Evolutionary conservation across 1,140 invertebrate species (phyloP).

Genomic region (Ips typographus): DNA sequence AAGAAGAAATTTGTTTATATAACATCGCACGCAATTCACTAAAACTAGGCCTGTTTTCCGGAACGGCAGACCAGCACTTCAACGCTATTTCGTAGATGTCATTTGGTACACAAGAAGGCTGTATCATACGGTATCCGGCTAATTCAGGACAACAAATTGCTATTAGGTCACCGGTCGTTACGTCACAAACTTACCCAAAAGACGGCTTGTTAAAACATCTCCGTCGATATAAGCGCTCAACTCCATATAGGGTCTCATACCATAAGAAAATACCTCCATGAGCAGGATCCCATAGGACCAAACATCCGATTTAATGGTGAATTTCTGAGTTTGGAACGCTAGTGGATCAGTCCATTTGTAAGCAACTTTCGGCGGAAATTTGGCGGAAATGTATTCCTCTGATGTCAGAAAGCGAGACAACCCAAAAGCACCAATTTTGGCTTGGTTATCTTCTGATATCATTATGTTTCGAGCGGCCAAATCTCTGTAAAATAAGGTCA

Average conservation of each 20-base stretch:
- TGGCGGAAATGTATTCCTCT: slow-evolving; percentile 7
- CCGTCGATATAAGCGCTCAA: background rate
- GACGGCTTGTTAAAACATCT: no score
- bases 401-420: slow-evolving; percentile 18
- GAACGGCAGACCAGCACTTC: no score
- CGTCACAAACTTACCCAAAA: no score
- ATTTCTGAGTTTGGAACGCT: slow-evolving; percentile 5
- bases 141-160: no score
- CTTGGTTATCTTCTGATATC: slow-evolving; percentile 3
- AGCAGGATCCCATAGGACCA: slow-evolving; percentile 30
- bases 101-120: no score
- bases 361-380: slow-evolving; percentile 18
- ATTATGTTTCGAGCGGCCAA: slow-evolving; percentile 19
- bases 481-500: slow-evolving; percentile 8
- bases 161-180: no score
- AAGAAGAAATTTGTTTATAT: no score
- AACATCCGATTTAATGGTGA: slow-evolving; percentile 24
- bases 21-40: no score
- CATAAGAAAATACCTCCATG: slow-evolving; percentile 29
- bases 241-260: slow-evolving; percentile 7
- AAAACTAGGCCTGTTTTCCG: no score
- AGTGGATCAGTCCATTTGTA: slow-evolving; percentile 28
- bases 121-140: no score
- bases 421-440: slow-evolving; percentile 30
- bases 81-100: no score